Conservation (phyloP, 2,797 vertebrate genomes). For the Trematomus bernacchii region DNA sequence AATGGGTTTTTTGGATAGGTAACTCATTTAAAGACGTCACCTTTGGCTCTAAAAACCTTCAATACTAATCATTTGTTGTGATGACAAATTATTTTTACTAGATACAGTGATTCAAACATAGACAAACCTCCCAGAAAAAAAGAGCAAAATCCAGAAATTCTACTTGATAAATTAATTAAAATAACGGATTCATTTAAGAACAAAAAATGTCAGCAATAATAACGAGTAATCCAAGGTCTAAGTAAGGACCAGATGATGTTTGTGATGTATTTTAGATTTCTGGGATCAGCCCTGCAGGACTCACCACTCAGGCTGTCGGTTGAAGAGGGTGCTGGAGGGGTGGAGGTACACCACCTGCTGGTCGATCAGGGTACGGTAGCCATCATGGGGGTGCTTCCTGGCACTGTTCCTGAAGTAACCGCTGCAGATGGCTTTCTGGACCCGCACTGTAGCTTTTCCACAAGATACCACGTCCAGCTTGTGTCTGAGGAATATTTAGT, state of each 20-base stretch:
- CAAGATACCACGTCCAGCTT: conserved; percentile 95
- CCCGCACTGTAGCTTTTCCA: conserved; percentile 90
- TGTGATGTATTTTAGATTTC: background rate
- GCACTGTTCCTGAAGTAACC: conserved; percentile 94
- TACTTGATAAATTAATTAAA: too few relatives aligned
- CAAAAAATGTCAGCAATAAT: too few relatives aligned
- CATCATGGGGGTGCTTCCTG: conserved; percentile 94
- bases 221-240: background rate
- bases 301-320: conserved; percentile 94
- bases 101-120: background rate
- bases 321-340: conserved; percentile 94
- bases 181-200: too few relatives aligned
- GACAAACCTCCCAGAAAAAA: background rate
- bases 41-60: too few relatives aligned
- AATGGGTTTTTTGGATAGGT: too few relatives aligned
- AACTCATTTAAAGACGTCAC: too few relatives aligned
- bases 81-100: too few relatives aligned
- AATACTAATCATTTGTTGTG: background rate
- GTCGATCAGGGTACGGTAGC: conserved; percentile 91
- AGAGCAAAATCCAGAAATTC: too few relatives aligned
- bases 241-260: background rate
- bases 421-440: conserved; percentile 95
- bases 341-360: conserved; percentile 96
- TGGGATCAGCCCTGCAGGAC: conserved; percentile 25
- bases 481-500: conserved; percentile 81